Base-by-base conservation (phyloP, 2,797 vertebrate species). In the Orientallactaga sibirica region DNA sequence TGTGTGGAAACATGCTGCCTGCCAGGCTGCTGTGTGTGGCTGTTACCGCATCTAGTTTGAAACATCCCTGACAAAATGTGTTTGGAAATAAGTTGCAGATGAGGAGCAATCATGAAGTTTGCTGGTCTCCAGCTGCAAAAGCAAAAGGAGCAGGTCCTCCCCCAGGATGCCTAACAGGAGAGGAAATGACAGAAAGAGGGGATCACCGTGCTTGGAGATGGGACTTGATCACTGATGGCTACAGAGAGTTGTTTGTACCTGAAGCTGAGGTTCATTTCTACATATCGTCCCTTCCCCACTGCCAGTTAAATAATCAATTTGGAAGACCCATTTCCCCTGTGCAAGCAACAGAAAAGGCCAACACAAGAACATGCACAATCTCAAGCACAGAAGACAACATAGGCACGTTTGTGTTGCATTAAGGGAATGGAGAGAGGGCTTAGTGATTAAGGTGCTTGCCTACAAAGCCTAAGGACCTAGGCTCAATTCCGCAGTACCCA, bases 171-270 rank as follows among this genome's bases (percentile, higher is more conserved):
- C 15, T 37, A 85, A 15, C 19, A 52, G n/a, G 67, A 55, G 29
- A 83, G 62, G n/a, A 87, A 91, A 82, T 33, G 25, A 92, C 62
- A 25, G 73, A 66, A 85, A 67, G 41, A 85, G 43, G 73, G 79
- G 71, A 37, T 48, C 43, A 37, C 3, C 64, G 0, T 87, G 82
- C 52, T 84, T 79, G 25, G 37, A 82, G 55, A 55, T 2, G 76
- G 43, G 12, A 19, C 52, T 91, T 93, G 88, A 55, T 11, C 29
- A 24, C 79, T 73, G 25, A 87, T 16, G 9, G 27, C 77, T 88
- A 68, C 29, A 79, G 67, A 94, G 27, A 62, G 29, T 77, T 77
- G 14, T 61, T 82, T 10, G 3, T 87, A n/a, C 81, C 67, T 91
- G 33, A 76, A 80, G 43, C 33, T 37, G 33, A 37, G 33, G 33